Conservation (phyloP, 2,888 invertebrate genomes). For the Agrochola circellaris region DNA sequence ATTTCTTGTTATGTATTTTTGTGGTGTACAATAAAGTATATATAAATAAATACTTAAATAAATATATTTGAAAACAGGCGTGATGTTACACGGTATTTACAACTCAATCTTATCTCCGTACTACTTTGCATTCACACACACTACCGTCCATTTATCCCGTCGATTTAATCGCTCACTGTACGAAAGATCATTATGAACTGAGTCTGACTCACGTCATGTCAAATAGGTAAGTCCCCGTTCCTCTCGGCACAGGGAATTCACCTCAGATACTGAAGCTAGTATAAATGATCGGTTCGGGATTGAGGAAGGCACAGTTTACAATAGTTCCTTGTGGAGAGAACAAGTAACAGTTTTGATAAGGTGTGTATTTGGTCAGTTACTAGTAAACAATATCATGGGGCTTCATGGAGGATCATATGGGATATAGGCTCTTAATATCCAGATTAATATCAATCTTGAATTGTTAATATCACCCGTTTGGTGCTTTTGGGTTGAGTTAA, state of each 20-base stretch:
- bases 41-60: too few species aligned
- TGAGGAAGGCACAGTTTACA: conserved; percentile 34
- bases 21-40: too few species aligned
- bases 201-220: conserved; percentile 10
- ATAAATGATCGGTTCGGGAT: conserved; percentile 41
- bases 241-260: conserved; percentile 47
- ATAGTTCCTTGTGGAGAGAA: conserved; percentile 24
- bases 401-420: not conserved
- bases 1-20: too few species aligned
- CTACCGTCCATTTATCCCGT: not conserved
- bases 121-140: not conserved
- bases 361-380: conserved; percentile 16
- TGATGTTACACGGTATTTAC: not conserved
- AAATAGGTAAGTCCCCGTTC: conserved; percentile 28
- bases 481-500: not conserved
- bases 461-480: too few species aligned
- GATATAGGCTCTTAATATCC: too few species aligned
- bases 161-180: conserved; percentile 1
- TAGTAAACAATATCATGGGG: not conserved
- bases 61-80: not conserved
- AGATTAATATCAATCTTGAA: too few species aligned
- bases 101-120: conserved; percentile 2
- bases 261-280: conserved; percentile 33
- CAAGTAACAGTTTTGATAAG: conserved; percentile 5
- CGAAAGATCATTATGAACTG: not conserved